Conservation (phyloP, 2,113 vertebrate genomes). For the Bubo bubo region DNA sequence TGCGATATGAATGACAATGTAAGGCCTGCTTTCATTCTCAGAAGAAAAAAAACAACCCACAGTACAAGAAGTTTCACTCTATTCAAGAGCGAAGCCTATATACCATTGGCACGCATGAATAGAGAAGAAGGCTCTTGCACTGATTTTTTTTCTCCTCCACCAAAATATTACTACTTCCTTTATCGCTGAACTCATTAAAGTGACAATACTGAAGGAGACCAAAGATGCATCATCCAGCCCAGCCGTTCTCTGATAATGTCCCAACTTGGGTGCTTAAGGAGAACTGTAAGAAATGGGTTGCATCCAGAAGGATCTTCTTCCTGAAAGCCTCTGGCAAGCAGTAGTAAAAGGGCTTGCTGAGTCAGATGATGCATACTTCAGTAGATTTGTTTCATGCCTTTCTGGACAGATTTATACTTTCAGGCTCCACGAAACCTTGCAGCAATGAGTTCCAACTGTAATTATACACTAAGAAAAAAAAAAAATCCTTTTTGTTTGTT, state of each 20-base stretch:
- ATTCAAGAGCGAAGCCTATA: background rate
- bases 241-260: background rate
- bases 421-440: background rate
- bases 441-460: background rate
- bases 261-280: background rate
- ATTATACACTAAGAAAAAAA: background rate
- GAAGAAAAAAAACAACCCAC: background rate
- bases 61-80: background rate
- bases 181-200: background rate
- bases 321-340: background rate
- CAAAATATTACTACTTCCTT: background rate
- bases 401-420: background rate
- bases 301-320: background rate
- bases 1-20: background rate
- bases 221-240: background rate
- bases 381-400: background rate
- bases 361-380: background rate
- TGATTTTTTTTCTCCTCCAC: background rate
- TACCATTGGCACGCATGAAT: background rate
- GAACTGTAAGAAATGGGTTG: background rate
- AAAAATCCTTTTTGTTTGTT: background rate
- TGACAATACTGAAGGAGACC: background rate
- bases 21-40: background rate
- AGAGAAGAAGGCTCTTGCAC: background rate
- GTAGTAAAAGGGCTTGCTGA: background rate